Evolutionary conservation across 2,113 vertebrate species (phyloP).

Genomic region (Aspiorhynchus laticeps): DNA sequence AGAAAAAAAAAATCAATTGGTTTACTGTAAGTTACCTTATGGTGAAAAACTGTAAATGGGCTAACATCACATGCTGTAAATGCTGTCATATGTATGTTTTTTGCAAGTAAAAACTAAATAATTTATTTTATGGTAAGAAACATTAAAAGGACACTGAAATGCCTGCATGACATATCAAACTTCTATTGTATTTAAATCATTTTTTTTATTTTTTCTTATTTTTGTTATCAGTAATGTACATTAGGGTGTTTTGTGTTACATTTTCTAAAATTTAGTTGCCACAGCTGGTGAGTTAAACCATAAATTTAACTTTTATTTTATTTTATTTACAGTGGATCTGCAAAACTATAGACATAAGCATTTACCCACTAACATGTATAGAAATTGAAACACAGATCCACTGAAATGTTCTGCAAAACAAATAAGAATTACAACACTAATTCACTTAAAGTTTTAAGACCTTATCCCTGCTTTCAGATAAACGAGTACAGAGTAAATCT

Average conservation of each 20-base stretch:
- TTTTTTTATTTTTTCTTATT: too few species aligned
- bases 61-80: not conserved
- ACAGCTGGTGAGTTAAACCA: not conserved
- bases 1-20: not conserved
- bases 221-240: too few species aligned
- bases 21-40: not conserved
- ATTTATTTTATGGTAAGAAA: not conserved
- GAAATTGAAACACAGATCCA: not conserved
- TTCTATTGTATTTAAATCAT: too few species aligned
- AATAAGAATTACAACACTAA: slow-evolving; percentile 11
- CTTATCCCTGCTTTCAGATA: slow-evolving; percentile 29
- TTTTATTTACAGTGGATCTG: not conserved
- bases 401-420: slow-evolving; percentile 25
- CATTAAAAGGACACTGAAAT: not conserved
- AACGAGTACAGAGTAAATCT: slow-evolving; percentile 8
- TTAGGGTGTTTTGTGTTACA: not conserved
- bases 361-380: not conserved
- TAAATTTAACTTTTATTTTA: not conserved
- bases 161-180: too few species aligned
- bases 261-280: not conserved
- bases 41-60: not conserved
- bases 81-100: not conserved
- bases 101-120: not conserved
- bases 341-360: not conserved
- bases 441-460: slow-evolving; percentile 30